Base-by-base conservation (phyloP, 1,140 invertebrate species). In the Eupristina koningsbergeri region DNA sequence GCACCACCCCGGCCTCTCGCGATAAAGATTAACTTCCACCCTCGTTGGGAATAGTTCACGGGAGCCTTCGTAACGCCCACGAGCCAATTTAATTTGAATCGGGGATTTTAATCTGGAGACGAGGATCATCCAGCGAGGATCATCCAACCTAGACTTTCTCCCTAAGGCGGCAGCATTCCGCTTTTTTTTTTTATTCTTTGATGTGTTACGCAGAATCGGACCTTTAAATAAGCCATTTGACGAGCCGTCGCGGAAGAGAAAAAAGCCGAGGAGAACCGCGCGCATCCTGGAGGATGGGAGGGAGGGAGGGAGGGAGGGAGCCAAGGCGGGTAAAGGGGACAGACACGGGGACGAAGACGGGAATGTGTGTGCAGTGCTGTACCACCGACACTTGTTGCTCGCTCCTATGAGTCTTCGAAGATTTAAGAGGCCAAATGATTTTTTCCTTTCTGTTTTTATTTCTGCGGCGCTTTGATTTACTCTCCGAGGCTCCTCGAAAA, bases 381-480 rank as follows among this genome's bases (percentile, higher is more conserved):
- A n/a, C n/a, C 31, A 45, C 36, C n/a, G 69, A 39, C 80, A 81
- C 80, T 81, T 81, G 80, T 81, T 81, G 69, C 80, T 71, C 67
- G 47, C 50, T 71, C 50, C 79, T 71, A 80, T 58, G 47, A 36
- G 34, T 73, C 45, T 17, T 29, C 11, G 53, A 29, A 77, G 75
- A 77, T 29, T 47, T 76, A 76, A 67, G 64, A 34, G 64, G 36
- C 31, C 11, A 0, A 36, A 0, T 1, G 15, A 6, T n/a, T n/a
- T 29, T 19, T 36, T 26, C 45, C 75, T 17, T 39, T 74, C 45
- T 50, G 34, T 31, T 31, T 50, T 50, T 74, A 50, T 50, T 74
- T 31, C 45, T 47, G 31, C 73, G 36, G 26, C 26, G 22, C 53
- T 5, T 26, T 22, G 5, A 26, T 5, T 9, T 1, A 22, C 26